Percentiles rank a stretch among this genome's conserved stretches.
These are phyloP conservation scores for Actias luna DNA, from an alignment of 2,888 invertebrate species.

Conservation along the genomic window DNA sequence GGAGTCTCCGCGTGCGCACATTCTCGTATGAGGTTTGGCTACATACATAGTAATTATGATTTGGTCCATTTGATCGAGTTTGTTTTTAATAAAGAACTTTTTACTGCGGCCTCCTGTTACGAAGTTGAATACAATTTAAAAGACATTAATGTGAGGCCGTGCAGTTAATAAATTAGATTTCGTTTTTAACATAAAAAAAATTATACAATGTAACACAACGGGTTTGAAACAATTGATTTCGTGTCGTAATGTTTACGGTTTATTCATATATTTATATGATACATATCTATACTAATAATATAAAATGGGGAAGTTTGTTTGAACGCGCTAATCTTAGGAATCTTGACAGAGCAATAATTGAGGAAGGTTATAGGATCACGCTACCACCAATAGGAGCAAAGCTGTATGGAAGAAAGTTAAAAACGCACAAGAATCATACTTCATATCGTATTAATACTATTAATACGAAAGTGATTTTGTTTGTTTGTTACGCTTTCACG, in stretches of 20 bases:
- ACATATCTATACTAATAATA: too few relatives aligned
- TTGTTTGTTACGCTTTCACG: too few relatives aligned
- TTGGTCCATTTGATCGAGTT: slow-evolving; percentile 25
- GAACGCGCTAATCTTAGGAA: too few relatives aligned
- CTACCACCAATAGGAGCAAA: too few relatives aligned
- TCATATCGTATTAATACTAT: too few relatives aligned
- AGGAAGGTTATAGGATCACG: too few relatives aligned
- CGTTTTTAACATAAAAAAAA: background rate
- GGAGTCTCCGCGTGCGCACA: background rate
- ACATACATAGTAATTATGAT: slow-evolving; percentile 27
- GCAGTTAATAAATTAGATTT: background rate
- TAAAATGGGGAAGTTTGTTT: too few relatives aligned
- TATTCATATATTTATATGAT: background rate
- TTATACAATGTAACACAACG: background rate
- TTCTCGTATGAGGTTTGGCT: slow-evolving; percentile 19
- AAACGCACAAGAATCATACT: too few relatives aligned
- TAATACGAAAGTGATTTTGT: too few relatives aligned
- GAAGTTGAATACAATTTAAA: background rate
- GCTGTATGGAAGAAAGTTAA: too few relatives aligned
- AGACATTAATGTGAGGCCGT: background rate
- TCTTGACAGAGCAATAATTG: too few relatives aligned
- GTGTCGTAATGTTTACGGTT: background rate
- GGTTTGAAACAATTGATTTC: background rate
- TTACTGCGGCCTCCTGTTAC: slow-evolving; percentile 19
- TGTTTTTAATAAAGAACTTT: slow-evolving; percentile 25